Conservation (phyloP, 2,113 vertebrate genomes). For the Grus americana region DNA sequence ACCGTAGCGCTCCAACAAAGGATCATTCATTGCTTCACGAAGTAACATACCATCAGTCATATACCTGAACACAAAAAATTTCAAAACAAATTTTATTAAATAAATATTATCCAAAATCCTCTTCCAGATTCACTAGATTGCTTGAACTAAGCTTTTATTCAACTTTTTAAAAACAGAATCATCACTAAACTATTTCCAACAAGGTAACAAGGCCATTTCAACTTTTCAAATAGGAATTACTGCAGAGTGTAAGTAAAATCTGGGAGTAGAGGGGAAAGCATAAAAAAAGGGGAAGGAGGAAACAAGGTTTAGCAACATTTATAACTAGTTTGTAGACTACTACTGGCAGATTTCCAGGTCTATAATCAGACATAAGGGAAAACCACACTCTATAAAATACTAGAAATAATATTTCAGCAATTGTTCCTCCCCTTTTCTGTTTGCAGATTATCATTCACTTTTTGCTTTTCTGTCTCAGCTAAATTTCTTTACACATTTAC, state of each 20-base stretch:
- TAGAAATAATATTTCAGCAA: neutral
- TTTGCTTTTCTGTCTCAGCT: neutral
- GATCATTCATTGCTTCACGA: conserved; percentile 96
- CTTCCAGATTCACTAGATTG: neutral
- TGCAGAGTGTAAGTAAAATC: neutral
- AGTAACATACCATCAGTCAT: conserved; percentile 99
- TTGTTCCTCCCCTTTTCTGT: neutral
- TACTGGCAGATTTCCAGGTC: neutral
- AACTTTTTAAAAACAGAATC: neutral
- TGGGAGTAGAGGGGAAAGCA: rapidly evolving
- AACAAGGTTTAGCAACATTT: neutral
- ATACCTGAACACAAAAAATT: conserved; percentile 75
- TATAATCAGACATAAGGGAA: neutral
- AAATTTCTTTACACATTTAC: neutral
- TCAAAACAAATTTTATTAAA: neutral
- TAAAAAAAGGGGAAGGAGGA: neutral
- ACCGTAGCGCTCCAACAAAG: conserved; percentile 93
- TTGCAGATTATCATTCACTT: neutral
- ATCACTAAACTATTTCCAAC: neutral
- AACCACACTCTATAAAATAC: neutral
- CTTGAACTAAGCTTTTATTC: neutral
- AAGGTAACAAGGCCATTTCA: neutral
- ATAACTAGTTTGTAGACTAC: neutral
- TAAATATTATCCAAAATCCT: neutral
- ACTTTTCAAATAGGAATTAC: neutral